Base-by-base conservation (phyloP, 2,888 invertebrate genomes). In the Synergus itoensis region DNA sequence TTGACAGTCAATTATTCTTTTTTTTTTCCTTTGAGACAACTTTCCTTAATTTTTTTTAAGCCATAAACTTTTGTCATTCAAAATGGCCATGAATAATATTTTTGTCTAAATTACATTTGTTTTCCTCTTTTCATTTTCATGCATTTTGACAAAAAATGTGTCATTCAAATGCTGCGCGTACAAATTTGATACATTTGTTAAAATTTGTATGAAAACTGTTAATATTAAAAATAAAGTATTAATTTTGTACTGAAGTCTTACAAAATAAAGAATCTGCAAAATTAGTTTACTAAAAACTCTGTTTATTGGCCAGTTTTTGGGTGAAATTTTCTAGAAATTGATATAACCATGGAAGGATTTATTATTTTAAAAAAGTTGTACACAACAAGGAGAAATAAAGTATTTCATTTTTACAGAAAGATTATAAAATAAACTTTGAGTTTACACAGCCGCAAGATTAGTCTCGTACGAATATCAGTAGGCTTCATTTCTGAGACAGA, bases 221-320 rank as follows among this genome's bases (percentile, higher is more conserved):
- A 0, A 18, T 57, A 57, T 9, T 3, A 57, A 18, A 62, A 28
- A 28, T 14, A 67, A 41, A 18, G 5, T 21, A 67, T 67, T 67
- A 67, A 7, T 67, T 73, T 73, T 73, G 73, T 73, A 73, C 73
- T n/a, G 11, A n/a, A 36, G 36, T 53, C 40, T 53, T 73, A 28
- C 36, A 48, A 40, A 73, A 73, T 73, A 53, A 53, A 73, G 2
- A 53, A 73, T 18, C 16, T 73, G 28, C 11, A 53, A 53, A 9
- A 43, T 28, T 63, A 63, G 1, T 65, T 41, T 65, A 11, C 40
- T 41, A 65, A 40, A 41, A 65, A 12, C 41, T 64, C n/a, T 64
- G 64, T 16, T 64, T 28, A 62, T 28, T 21, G 1, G 18, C 11
- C 28, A 12, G 14, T 48, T 48, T 14, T 48, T 28, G 28, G 43